Conservation (phyloP, 1,140 invertebrate species). For the Neomicropteryx cornuta region DNA sequence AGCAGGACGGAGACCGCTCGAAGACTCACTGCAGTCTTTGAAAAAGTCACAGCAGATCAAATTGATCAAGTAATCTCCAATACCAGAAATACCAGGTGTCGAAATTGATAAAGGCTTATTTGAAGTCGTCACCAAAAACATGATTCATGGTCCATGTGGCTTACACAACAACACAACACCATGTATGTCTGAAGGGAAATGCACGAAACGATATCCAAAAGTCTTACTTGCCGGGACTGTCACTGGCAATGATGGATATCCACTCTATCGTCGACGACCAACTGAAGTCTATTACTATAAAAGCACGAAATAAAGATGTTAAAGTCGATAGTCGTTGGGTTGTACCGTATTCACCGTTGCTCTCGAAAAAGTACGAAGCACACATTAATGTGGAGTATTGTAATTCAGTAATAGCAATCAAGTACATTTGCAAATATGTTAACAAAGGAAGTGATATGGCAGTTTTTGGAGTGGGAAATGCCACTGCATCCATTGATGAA, state of each 20-base stretch:
- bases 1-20: too few species aligned
- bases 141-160: conserved; percentile 29
- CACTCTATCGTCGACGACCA: conserved; percentile 26
- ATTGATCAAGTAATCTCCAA: conserved; percentile 30
- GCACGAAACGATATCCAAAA: conserved; percentile 17
- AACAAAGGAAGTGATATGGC: conserved; percentile 32
- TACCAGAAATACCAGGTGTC: conserved; percentile 34
- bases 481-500: too few species aligned
- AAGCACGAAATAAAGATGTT: conserved; percentile 17
- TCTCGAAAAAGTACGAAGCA: conserved; percentile 35
- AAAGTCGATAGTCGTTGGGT: conserved; percentile 38
- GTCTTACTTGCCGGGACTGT: conserved; percentile 12
- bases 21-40: too few species aligned
- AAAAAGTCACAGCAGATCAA: conserved; percentile 20
- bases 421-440: conserved; percentile 39
- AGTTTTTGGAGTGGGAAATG: conserved; percentile 20
- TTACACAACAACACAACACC: conserved; percentile 14
- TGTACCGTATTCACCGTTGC: conserved; percentile 40
- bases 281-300: conserved; percentile 20
- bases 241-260: conserved; percentile 29
- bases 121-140: conserved; percentile 23
- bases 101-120: conserved; percentile 21
- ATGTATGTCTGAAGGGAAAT: conserved; percentile 16
- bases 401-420: conserved; percentile 38
- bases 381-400: conserved; percentile 41